phyloP scores from a whole-genome alignment of 2,797 vertebrate genomes.

The Esox lucius region DNA sequence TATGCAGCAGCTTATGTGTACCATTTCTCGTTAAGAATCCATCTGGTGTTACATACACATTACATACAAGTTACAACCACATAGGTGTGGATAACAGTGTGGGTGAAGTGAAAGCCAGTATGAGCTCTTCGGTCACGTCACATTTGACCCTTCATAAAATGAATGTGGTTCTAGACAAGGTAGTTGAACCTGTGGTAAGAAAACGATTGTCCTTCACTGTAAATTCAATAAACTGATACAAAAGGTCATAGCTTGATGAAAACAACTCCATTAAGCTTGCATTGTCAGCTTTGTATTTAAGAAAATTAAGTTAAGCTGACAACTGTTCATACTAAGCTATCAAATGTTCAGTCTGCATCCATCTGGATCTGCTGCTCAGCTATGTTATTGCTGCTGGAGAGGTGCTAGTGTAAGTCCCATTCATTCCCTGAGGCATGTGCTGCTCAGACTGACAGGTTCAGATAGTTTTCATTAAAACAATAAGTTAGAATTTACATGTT shows the following conservation, averaged over 20 bases:
- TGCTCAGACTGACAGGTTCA: constrained; percentile 1
- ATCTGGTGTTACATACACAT: neutral
- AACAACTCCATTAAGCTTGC: neutral
- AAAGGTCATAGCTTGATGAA: constrained; percentile 34
- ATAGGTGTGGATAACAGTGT: neutral
- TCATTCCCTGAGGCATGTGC: neutral
- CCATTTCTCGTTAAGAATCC: neutral
- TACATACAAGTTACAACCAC: no score
- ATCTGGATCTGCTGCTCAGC: neutral
- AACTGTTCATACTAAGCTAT: neutral
- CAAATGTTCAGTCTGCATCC: neutral
- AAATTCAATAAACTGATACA: constrained; percentile 24
- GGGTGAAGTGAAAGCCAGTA: neutral
- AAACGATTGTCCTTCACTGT: constrained; percentile 8
- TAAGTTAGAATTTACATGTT: neutral
- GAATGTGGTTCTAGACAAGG: constrained; percentile 8
- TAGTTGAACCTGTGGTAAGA: constrained; percentile 5
- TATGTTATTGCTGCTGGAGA: constrained; percentile 6
- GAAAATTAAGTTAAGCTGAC: neutral
- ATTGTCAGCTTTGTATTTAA: neutral
- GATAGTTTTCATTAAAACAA: neutral
- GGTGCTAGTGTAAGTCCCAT: neutral
- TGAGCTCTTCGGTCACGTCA: neutral
- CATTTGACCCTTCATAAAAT: neutral
- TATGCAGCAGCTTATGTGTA: neutral